Evolutionary conservation across 2,797 vertebrate genomes (phyloP), one percentile per base, ranked within the genome.

Genomic region (Anableps anableps): DNA sequence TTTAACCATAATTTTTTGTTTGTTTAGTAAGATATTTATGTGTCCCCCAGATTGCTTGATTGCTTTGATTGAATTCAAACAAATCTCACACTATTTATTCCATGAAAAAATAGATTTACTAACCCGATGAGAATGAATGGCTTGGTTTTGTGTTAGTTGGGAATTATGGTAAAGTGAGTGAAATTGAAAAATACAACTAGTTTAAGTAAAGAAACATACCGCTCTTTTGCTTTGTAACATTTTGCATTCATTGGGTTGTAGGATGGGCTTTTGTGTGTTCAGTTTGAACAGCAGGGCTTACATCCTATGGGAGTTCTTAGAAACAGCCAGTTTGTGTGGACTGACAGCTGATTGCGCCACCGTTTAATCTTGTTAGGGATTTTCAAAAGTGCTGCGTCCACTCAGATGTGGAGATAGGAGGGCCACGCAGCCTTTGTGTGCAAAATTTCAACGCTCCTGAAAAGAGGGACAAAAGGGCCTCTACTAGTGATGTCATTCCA

Each of bases 381-480:
- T 96, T 96, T 94, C 94, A 95, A 95, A 96, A 96, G 94, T 96
- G 95, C 95, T 96, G 95, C 87, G 94, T 96, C 94, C 95, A 94
- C 94, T 94, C 91, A 90, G 95, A 96, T 96, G 86, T 92, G 95
- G 88, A 94, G 94, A 96, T 96, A 96, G 92, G 77, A 93, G 91
- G 62, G 72, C 91, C 80, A 76, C 83, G 85, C 86, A 79, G 93
- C 90, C 94, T 95, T 96, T 96, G 95, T 96, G 89, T 94, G 92
- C 91, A 92, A 94, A 94, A 94, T 95, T 94, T 93, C 83, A 90
- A 93, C 85, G 91, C 92, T 92, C 84, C 86, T 84, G 86, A 93
- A 90, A 89, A 87, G 88, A 86, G 82, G 86, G 85, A 93, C 90
- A 94, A 94, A 89, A 90, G 86, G 82, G 87, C 75, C 90, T 89